Evolutionary conservation across 2,888 invertebrate genomes (phyloP).

Genomic region (Gortyna flavago): DNA sequence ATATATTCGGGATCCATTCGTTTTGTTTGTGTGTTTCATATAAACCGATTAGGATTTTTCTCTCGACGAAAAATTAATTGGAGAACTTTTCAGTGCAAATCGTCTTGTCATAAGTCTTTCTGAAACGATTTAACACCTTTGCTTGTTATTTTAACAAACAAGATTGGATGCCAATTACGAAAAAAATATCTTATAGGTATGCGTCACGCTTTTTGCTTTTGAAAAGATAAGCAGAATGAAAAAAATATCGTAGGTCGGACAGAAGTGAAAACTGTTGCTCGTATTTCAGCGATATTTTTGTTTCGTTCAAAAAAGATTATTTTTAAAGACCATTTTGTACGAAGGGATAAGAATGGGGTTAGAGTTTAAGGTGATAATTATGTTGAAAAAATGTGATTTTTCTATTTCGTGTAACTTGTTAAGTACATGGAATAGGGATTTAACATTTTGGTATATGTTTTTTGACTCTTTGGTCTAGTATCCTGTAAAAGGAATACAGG

Average conservation of each 20-base stretch:
- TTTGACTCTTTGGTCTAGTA: too few species aligned
- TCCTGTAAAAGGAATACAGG: too few species aligned
- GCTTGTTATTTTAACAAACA: conserved; percentile 13
- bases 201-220: conserved; percentile 23
- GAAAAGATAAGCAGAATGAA: neutral
- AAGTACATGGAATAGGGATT: too few species aligned
- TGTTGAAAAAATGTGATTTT: too few species aligned
- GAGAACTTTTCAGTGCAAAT: conserved; percentile 18
- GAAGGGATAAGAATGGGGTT: too few species aligned
- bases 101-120: conserved; percentile 1
- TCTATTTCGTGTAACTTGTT: too few species aligned
- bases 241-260: neutral
- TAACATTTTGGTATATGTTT: too few species aligned
- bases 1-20: neutral
- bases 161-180: conserved; percentile 28
- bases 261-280: neutral
- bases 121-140: neutral
- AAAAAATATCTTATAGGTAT: conserved; percentile 4
- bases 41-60: conserved; percentile 4
- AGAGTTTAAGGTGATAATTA: too few species aligned
- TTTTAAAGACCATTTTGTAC: neutral
- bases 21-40: neutral
- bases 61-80: neutral
- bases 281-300: neutral
- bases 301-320: neutral